These are phyloP conservation scores for Holothuria glaberrima DNA, from an alignment of 35 echinoderm and acorn worm genomes.

Conservation along the genomic window DNA sequence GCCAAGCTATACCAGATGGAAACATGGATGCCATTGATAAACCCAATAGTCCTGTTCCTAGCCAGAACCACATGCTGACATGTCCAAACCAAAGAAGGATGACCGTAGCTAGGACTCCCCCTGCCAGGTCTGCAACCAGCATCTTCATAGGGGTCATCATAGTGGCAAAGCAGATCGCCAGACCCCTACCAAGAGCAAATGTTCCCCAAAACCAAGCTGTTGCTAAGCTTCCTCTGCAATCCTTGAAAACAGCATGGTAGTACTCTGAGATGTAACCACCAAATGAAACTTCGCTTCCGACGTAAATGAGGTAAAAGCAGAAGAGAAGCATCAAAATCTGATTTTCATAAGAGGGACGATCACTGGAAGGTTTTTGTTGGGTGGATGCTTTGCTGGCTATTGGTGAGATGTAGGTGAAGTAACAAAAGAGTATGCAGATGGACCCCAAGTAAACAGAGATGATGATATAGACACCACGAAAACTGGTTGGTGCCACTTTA, in stretches of 20 bases:
- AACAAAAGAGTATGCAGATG: constrained; percentile 64
- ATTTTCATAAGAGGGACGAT: constrained; percentile 41
- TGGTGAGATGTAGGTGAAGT: constrained; percentile 84
- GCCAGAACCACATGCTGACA: constrained; percentile 63
- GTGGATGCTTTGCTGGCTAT: not conserved
- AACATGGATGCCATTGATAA: constrained; percentile 89
- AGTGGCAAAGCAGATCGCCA: constrained; percentile 82
- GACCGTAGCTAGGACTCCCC: constrained; percentile 43
- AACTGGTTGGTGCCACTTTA: not conserved
- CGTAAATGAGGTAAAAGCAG: constrained; percentile 86
- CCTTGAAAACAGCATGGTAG: constrained; percentile 24
- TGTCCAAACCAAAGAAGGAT: constrained; percentile 49
- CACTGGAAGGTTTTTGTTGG: not conserved
- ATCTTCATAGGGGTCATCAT: constrained; percentile 66
- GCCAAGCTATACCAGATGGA: constrained; percentile 88
- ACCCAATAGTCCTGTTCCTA: constrained; percentile 69
- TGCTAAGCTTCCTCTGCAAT: constrained; percentile 53
- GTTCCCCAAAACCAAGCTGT: constrained; percentile 87
- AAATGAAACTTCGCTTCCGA: constrained; percentile 77
- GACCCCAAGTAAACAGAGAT: constrained; percentile 61
- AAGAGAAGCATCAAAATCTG: constrained; percentile 71
- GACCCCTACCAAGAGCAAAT: constrained; percentile 73
- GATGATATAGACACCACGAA: constrained; percentile 67
- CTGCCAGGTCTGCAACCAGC: constrained; percentile 69
- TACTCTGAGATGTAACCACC: constrained; percentile 83